Percentiles rank a stretch among this genome's conserved stretches.
Evolutionary conservation across 2,888 invertebrate species (phyloP).

Genomic region (Microplitis manilae): DNA sequence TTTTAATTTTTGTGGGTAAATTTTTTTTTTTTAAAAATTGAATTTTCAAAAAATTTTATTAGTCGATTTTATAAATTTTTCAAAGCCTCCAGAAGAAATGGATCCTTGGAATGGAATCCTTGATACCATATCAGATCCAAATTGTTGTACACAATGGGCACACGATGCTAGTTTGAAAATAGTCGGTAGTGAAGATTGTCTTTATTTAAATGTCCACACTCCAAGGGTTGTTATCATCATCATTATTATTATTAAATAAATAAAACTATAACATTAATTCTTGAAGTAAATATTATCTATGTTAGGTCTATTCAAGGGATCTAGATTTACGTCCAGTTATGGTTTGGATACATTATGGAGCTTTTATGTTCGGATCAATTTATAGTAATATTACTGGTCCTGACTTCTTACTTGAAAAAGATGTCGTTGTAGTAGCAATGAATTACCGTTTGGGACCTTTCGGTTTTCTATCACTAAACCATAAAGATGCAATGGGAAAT

Average conservation of each 20-base stretch:
- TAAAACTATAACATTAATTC: background rate
- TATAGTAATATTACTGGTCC: constrained; percentile 43
- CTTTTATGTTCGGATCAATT: constrained; percentile 42
- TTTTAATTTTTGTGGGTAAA: too few species aligned
- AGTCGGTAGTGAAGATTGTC: constrained; percentile 42
- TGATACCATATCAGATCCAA: constrained; percentile 41
- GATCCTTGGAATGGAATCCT: constrained; percentile 49
- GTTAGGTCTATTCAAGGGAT: background rate
- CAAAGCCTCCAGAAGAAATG: constrained; percentile 49
- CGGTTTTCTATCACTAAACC: constrained; percentile 54
- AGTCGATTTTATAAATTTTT: constrained; percentile 6
- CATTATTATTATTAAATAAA: constrained; percentile 5
- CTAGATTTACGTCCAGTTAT: constrained; percentile 48
- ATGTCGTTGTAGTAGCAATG: constrained; percentile 52
- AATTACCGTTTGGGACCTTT: constrained; percentile 57
- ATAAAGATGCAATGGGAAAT: constrained; percentile 50
- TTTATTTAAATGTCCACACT: too few species aligned
- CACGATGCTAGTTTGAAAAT: background rate
- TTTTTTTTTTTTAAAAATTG: too few species aligned
- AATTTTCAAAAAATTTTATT: too few species aligned
- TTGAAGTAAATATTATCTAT: background rate
- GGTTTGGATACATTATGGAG: constrained; percentile 54
- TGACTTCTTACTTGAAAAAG: constrained; percentile 53
- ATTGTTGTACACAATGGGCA: constrained; percentile 48
- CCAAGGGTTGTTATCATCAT: too few species aligned